phyloP scores from a whole-genome alignment of 2,113 vertebrate species.

The Crotalus helleri region DNA sequence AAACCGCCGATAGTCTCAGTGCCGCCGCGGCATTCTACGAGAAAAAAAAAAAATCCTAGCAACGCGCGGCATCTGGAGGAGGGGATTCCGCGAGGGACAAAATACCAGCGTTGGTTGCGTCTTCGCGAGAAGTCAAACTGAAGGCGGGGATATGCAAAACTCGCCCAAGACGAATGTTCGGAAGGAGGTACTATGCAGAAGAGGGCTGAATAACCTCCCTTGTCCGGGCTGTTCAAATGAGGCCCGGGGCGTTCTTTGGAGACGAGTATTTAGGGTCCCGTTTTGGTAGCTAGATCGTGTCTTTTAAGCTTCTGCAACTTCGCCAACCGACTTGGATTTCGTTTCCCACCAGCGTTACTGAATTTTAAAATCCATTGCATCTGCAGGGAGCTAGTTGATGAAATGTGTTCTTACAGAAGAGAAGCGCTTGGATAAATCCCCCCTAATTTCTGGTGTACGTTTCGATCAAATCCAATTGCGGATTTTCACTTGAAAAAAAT shows the following conservation, averaged over 20 bases:
- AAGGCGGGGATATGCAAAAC: not conserved
- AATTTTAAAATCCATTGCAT: not conserved
- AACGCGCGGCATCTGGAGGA: constrained; percentile 35
- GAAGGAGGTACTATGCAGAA: not conserved
- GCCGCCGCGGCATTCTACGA: not conserved
- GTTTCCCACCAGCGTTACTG: not conserved
- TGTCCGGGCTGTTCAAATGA: not conserved
- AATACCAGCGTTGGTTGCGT: not conserved
- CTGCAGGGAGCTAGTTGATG: not conserved
- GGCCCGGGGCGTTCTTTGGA: not conserved
- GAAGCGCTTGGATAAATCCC: not conserved
- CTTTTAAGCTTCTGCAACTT: not conserved
- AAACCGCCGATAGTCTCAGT: too few species aligned
- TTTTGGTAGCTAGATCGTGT: not conserved
- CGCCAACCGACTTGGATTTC: not conserved
- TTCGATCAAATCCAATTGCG: not conserved
- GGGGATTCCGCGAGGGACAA: constrained; percentile 50
- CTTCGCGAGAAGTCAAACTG: not conserved
- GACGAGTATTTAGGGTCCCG: not conserved
- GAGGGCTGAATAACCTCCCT: not conserved
- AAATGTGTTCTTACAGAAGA: not conserved
- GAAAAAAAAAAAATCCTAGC: constrained; percentile 28
- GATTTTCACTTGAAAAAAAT: not conserved
- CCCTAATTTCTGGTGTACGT: not conserved
- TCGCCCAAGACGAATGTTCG: not conserved